Evolutionary conservation across 2,797 vertebrate species (phyloP), one percentile per base, ranked within the genome.

Genomic region (Eulemur mongoz): DNA sequence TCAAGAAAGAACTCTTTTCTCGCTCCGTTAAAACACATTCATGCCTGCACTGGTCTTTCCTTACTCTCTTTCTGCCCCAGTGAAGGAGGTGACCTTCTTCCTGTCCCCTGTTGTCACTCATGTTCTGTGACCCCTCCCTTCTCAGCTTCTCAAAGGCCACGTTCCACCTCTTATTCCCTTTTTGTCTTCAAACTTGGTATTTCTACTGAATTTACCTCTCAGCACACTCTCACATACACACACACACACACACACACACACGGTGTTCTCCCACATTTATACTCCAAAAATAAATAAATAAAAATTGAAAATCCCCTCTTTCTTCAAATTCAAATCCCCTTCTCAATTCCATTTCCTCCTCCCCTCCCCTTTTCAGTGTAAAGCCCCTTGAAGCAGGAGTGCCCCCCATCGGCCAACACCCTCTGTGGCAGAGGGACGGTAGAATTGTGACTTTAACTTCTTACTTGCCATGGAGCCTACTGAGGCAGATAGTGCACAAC

Each of bases 401-500:
- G 5, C 9, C 35, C 1, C 9, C 27, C 1, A 10, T n/a, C 10
- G 43, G 43, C 43, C 32, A 7, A 23, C 40, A 70, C 4, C 27
- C 5, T 59, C 1, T 15, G 13, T 1, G 2, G 45, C 1, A 11
- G 12, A n/a, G 0, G 25, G 11, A 73, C 5, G 27, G 63, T 4
- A n/a, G 25, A 38, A 23, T 4, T 14, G 0, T 52, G 18, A 45
- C 8, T n/a, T 57, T 3, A 73, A 13, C 17, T 48, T 82, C 22
- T 22, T 3, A 25, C 9, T 11, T 9, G 8, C 57, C 20, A 25
- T 2, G 40, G 15, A 61, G 27, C 48, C 17, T 43, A 6, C 0
- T 32, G 1, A 20, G 7, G 20, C 18, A 48, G 7, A 35, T 2
- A 59, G 76, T n/a, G 52, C 27, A 4, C 1, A 20, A 69, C 23